These are phyloP conservation scores for Malthinus flaveolus DNA, from an alignment of 2,888 invertebrate genomes.

Conservation along the genomic window DNA sequence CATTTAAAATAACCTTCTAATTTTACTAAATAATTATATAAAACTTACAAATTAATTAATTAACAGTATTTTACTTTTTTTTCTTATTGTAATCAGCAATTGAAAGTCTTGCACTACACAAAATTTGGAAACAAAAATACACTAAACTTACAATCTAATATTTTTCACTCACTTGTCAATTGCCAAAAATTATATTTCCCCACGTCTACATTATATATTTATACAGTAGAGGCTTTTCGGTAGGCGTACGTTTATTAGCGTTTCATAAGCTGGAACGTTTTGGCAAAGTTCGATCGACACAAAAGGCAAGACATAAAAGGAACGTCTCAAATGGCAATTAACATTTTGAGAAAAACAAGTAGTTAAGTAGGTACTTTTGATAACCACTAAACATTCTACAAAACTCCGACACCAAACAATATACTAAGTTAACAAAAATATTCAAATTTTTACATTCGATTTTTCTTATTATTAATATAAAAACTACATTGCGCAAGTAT, in stretches of 20 bases:
- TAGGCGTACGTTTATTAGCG: no score
- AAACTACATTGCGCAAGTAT: no score
- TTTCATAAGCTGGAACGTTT: no score
- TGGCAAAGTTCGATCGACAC: neutral
- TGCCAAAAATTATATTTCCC: neutral
- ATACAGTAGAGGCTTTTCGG: no score
- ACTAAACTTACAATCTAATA: neutral
- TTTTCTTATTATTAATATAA: no score
- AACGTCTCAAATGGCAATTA: constrained; percentile 1
- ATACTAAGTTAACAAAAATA: no score
- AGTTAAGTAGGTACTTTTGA: neutral
- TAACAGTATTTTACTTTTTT: neutral
- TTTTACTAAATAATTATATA: constrained; percentile 1
- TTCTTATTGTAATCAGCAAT: neutral
- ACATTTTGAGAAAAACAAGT: neutral
- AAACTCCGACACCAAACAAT: constrained; percentile 2
- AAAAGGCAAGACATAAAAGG: constrained; percentile 1
- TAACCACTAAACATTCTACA: neutral
- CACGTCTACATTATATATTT: no score
- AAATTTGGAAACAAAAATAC: neutral
- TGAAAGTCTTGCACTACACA: neutral
- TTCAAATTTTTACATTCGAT: no score
- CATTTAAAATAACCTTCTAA: constrained; percentile 8
- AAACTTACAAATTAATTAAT: constrained; percentile 9
- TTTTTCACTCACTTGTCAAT: neutral